These are phyloP conservation scores for Choloepus hoffmanni DNA, from an alignment of 2,113 vertebrate genomes.

Conservation along the genomic window DNA sequence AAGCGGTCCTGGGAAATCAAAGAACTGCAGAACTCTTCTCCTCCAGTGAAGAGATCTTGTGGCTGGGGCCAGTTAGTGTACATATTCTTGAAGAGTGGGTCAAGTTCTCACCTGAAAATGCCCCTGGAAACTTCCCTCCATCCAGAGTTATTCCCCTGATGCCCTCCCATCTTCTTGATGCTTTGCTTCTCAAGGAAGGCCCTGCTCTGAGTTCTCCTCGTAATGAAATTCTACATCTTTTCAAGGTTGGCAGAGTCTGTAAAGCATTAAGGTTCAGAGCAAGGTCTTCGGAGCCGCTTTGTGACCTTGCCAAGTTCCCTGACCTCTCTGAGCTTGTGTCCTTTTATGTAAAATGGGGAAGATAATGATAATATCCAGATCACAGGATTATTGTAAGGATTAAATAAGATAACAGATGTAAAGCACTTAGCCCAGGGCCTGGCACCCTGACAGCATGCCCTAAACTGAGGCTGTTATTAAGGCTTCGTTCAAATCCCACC, in stretches of 20 bases:
- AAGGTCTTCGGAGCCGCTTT: not conserved
- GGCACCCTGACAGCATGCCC: not conserved
- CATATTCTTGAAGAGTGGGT: not conserved
- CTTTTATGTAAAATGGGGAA: not conserved
- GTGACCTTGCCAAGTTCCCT: not conserved
- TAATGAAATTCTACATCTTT: not conserved
- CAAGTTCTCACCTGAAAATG: not conserved
- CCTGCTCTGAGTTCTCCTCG: not conserved
- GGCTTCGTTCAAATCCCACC: conserved; percentile 13
- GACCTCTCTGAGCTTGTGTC: not conserved
- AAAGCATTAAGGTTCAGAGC: not conserved
- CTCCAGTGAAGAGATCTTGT: not conserved
- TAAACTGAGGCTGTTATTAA: not conserved
- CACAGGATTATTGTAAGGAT: not conserved
- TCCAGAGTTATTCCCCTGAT: not conserved
- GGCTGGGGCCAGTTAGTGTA: not conserved
- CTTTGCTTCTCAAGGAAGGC: not conserved
- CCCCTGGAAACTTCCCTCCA: not conserved
- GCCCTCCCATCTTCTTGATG: not conserved
- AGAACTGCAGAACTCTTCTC: not conserved
- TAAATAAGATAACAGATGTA: not conserved
- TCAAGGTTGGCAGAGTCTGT: not conserved
- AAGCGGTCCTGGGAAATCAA: not conserved
- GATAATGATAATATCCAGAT: not conserved
- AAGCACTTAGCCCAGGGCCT: not conserved